phyloP scores from a whole-genome alignment of 2,797 vertebrate species.

The Ataeniobius toweri region DNA sequence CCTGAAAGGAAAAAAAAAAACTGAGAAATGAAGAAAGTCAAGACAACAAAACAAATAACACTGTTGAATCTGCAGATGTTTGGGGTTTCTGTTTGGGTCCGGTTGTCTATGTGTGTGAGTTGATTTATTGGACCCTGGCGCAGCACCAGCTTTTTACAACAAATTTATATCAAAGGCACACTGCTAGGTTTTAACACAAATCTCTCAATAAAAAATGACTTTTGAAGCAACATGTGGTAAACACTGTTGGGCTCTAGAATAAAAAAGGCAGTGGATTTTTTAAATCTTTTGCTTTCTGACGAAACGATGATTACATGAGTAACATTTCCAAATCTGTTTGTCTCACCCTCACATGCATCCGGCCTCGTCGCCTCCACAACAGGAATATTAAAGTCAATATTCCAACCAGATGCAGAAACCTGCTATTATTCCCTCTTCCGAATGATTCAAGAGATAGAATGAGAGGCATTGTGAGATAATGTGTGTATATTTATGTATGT shows the following conservation, averaged over 20 bases:
- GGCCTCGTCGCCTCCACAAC: constrained; percentile 57
- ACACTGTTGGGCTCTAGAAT: constrained; percentile 45
- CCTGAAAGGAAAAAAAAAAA: background rate
- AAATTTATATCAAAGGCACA: constrained; percentile 36
- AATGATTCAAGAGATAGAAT: constrained; percentile 12
- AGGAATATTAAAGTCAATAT: constrained; percentile 64
- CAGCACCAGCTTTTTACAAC: constrained; percentile 27
- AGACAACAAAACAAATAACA: constrained; percentile 1
- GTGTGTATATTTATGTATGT: constrained; percentile 11
- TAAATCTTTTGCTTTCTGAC: constrained; percentile 23
- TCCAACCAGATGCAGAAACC: constrained; percentile 48
- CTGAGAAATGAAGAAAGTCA: background rate
- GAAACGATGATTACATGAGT: constrained; percentile 62
- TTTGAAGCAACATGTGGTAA: constrained; percentile 40
- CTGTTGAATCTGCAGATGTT: background rate
- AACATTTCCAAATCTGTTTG: constrained; percentile 67
- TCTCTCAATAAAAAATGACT: constrained; percentile 16
- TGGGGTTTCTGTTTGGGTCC: constrained; percentile 4
- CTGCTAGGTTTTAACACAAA: constrained; percentile 33
- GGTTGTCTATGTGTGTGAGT: constrained; percentile 15
- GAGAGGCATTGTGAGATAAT: constrained; percentile 4
- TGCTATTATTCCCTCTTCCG: constrained; percentile 51
- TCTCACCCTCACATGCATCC: constrained; percentile 48
- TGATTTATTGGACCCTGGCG: constrained; percentile 42
- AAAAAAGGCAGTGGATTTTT: constrained; percentile 25